A percentile compares a stretch with the other conserved stretches of the same genome.
Conservation (phyloP, 2,797 vertebrate species). For the Chanos chanos region DNA sequence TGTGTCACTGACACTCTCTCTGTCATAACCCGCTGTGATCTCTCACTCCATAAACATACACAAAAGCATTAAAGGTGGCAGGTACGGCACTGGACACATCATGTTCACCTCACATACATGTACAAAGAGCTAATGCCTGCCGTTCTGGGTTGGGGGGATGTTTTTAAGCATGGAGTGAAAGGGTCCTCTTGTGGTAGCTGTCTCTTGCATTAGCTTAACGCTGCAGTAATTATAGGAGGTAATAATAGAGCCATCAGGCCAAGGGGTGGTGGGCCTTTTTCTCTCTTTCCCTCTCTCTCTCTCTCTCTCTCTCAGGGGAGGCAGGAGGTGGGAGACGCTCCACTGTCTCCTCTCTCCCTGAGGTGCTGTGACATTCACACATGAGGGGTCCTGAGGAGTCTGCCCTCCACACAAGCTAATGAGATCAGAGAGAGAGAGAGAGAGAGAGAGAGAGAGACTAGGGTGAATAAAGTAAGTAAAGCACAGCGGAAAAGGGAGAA, state of each 20-base stretch:
- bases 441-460: slow-evolving; percentile 7
- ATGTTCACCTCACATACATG: too few species aligned
- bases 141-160: too few species aligned
- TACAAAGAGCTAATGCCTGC: too few species aligned
- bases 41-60: slow-evolving; percentile 13
- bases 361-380: slow-evolving; percentile 1
- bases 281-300: too few species aligned
- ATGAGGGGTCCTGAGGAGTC: not conserved
- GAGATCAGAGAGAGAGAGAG: not conserved
- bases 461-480: not conserved
- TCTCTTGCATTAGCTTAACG: not conserved
- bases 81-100: too few species aligned
- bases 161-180: too few species aligned
- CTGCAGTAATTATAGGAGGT: slow-evolving; percentile 1
- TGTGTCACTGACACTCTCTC: not conserved
- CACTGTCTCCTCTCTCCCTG: not conserved
- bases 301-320: not conserved
- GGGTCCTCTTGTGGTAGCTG: not conserved
- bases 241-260: slow-evolving; percentile 26
- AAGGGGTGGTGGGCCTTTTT: too few species aligned
- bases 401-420: not conserved
- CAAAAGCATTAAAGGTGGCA: slow-evolving; percentile 6
- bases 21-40: slow-evolving; percentile 24
- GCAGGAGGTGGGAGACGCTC: not conserved
- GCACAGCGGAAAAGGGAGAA: not conserved